A percentile compares a stretch with the other conserved stretches of the same genome.
These are phyloP conservation scores for Chaunax sp. DNA, from an alignment of 2,797 vertebrate species.

Conservation along the genomic window DNA sequence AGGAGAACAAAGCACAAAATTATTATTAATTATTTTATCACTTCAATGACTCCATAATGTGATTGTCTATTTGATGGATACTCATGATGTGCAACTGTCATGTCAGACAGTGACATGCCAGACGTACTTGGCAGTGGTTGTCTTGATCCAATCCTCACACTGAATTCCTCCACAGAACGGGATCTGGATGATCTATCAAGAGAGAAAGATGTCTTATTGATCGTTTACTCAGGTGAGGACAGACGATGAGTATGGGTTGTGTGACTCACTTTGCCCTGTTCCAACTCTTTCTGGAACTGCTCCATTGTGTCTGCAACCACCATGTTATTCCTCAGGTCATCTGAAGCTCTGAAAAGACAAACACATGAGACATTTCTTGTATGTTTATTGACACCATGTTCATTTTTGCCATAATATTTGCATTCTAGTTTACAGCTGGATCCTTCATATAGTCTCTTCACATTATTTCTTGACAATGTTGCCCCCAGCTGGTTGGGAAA, in stretches of 20 bases:
- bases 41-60: neutral
- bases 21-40: too few species aligned
- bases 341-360: conserved; percentile 85
- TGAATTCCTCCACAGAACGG: conserved; percentile 96
- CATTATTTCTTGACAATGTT: neutral
- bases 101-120: neutral
- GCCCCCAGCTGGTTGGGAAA: neutral
- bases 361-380: neutral
- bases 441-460: neutral
- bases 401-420: neutral
- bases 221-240: neutral
- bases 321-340: conserved; percentile 92
- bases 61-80: neutral
- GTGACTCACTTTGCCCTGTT: conserved; percentile 90
- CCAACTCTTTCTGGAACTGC: conserved; percentile 92
- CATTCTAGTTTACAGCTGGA: neutral
- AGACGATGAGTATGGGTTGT: neutral
- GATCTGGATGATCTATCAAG: conserved; percentile 92
- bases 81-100: neutral
- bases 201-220: conserved; percentile 2
- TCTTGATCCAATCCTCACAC: conserved; percentile 99
- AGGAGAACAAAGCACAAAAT: conserved; percentile 8
- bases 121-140: conserved; percentile 93
- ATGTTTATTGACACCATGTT: neutral
- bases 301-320: conserved; percentile 91